These are phyloP conservation scores for Parelbella ahira DNA, from an alignment of 2,888 invertebrate species.

Conservation along the genomic window DNA sequence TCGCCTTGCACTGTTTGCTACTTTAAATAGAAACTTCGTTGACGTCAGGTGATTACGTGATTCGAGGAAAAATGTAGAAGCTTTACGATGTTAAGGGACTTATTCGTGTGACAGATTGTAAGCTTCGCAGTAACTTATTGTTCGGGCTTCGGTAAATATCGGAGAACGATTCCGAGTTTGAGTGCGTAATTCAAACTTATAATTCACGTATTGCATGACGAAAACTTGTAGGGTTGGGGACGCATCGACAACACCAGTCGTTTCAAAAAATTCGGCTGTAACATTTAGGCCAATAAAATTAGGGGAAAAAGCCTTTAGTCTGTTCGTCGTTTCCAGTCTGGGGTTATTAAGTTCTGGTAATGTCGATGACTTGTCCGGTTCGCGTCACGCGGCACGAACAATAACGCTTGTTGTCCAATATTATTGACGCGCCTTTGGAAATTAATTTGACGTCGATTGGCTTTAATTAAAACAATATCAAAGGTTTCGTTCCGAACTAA, in stretches of 20 bases:
- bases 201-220: constrained; percentile 48
- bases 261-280: constrained; percentile 24
- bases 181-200: constrained; percentile 49
- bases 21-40: constrained; percentile 57
- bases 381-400: constrained; percentile 28
- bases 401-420: constrained; percentile 36
- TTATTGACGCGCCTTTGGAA: constrained; percentile 30
- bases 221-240: constrained; percentile 37
- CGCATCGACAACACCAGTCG: neutral
- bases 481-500: constrained; percentile 50
- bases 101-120: constrained; percentile 51
- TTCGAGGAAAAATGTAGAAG: constrained; percentile 37
- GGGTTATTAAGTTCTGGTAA: constrained; percentile 34
- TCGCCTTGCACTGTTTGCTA: constrained; percentile 53
- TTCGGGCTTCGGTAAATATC: constrained; percentile 45
- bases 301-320: constrained; percentile 1
- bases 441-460: constrained; percentile 51
- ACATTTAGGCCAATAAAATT: constrained; percentile 41
- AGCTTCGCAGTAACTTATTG: constrained; percentile 40
- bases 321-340: constrained; percentile 36
- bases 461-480: constrained; percentile 69
- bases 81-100: constrained; percentile 44
- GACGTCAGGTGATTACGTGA: constrained; percentile 57
- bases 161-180: constrained; percentile 45
- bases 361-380: constrained; percentile 7